phyloP scores from a whole-genome alignment of 2,888 invertebrate genomes.

The Tenthredo distinguenda region DNA sequence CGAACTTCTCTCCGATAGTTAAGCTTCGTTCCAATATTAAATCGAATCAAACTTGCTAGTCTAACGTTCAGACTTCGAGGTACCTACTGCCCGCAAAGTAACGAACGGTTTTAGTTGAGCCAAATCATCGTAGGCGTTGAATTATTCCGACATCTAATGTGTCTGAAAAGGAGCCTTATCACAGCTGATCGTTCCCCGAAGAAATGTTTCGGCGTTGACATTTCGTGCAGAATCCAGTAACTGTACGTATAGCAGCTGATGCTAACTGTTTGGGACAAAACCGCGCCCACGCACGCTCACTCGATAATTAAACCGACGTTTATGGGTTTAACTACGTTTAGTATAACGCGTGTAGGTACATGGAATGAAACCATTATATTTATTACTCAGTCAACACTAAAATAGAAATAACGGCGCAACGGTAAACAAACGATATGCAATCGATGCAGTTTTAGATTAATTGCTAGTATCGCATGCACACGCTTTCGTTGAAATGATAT shows the following conservation, averaged over 20 bases:
- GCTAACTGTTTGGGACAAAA: slow-evolving; percentile 21
- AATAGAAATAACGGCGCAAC: neutral
- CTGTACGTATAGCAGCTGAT: slow-evolving; percentile 18
- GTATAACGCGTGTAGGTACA: slow-evolving; percentile 21
- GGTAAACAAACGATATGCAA: neutral
- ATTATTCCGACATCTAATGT: neutral
- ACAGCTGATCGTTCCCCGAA: neutral
- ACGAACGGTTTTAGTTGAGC: neutral
- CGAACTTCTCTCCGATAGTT: neutral
- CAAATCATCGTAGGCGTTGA: neutral
- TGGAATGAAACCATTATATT: neutral
- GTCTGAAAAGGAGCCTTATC: neutral
- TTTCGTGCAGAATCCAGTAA: neutral
- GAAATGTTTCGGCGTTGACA: neutral
- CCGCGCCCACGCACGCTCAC: neutral
- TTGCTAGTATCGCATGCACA: neutral
- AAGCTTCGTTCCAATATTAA: neutral
- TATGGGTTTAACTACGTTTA: neutral
- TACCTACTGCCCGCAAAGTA: neutral
- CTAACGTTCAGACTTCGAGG: neutral
- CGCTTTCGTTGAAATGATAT: neutral
- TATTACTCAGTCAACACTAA: neutral
- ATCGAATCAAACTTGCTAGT: neutral
- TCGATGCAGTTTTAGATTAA: neutral
- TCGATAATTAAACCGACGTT: slow-evolving; percentile 31